These are phyloP conservation scores for Epistrophe grossulariae DNA, from an alignment of 2,888 invertebrate genomes.

Conservation along the genomic window DNA sequence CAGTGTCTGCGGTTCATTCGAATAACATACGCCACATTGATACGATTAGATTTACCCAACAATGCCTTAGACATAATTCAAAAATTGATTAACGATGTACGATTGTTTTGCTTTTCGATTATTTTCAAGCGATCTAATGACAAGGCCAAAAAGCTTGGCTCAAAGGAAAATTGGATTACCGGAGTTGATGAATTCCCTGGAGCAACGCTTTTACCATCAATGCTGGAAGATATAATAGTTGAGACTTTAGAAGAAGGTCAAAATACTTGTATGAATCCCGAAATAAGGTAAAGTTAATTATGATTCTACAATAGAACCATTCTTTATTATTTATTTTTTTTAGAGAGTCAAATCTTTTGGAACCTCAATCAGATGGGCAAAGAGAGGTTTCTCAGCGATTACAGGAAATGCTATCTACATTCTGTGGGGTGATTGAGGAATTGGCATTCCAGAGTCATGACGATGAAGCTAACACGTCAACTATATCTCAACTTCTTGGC, in stretches of 20 bases:
- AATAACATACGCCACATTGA: slow-evolving; percentile 91
- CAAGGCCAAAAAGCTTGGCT: slow-evolving; percentile 89
- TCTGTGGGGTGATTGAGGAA: slow-evolving; percentile 88
- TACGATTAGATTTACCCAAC: slow-evolving; percentile 93
- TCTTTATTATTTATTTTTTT: slow-evolving; percentile 28
- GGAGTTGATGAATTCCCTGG: slow-evolving; percentile 94
- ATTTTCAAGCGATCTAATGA: slow-evolving; percentile 93
- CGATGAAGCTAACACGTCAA: slow-evolving; percentile 84
- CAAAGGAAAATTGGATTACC: slow-evolving; percentile 93
- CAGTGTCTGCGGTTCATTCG: slow-evolving; percentile 92
- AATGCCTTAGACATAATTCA: slow-evolving; percentile 94
- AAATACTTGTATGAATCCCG: slow-evolving; percentile 89
- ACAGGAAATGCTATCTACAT: slow-evolving; percentile 87
- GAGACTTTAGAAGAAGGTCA: slow-evolving; percentile 89
- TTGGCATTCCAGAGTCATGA: slow-evolving; percentile 89
- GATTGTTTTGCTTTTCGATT: slow-evolving; percentile 93
- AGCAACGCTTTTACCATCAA: slow-evolving; percentile 90
- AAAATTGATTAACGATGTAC: slow-evolving; percentile 93
- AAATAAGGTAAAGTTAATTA: slow-evolving; percentile 86
- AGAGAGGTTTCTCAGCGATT: slow-evolving; percentile 83
- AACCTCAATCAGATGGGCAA: slow-evolving; percentile 83
- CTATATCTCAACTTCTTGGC: slow-evolving; percentile 87
- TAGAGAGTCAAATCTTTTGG: slow-evolving; percentile 84
- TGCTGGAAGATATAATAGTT: slow-evolving; percentile 89
- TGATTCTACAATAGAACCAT: too few relatives aligned